phyloP scores from a whole-genome alignment of 92 coral and sea anemone genomes.

The Palythoa heliodiscus region DNA sequence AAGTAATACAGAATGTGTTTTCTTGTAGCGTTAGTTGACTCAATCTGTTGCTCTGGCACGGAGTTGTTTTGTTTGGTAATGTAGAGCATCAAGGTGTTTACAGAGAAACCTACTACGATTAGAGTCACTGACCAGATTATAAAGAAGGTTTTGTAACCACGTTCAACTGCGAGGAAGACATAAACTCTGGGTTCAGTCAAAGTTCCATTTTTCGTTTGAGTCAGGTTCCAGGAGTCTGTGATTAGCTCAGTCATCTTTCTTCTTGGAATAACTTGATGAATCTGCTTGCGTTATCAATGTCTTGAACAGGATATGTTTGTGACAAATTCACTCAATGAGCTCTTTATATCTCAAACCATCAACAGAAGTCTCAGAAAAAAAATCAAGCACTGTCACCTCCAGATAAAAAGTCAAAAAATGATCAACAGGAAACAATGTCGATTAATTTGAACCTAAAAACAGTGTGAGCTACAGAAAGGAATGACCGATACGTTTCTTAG shows the following conservation, averaged over 20 bases:
- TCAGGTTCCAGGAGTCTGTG: not conserved
- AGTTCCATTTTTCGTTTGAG: not conserved
- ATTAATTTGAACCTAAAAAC: too few species aligned
- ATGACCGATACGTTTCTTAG: too few species aligned
- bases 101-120: not conserved
- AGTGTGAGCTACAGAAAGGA: too few species aligned
- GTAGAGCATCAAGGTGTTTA: not conserved
- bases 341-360: too few species aligned
- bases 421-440: too few species aligned
- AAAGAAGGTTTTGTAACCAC: not conserved
- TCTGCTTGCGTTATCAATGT: not conserved
- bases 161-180: not conserved
- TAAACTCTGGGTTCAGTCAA: not conserved
- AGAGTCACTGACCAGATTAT: not conserved
- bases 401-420: too few species aligned
- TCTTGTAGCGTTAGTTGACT: not conserved
- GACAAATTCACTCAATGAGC: too few species aligned
- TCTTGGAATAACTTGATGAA: not conserved
- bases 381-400: too few species aligned
- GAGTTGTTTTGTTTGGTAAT: not conserved
- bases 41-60: not conserved
- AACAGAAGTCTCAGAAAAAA: too few species aligned
- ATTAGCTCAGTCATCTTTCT: not conserved
- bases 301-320: not conserved
- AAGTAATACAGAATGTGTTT: not conserved